phyloP scores from a whole-genome alignment of 2,113 vertebrate species.

The Heterocephalus glaber region DNA sequence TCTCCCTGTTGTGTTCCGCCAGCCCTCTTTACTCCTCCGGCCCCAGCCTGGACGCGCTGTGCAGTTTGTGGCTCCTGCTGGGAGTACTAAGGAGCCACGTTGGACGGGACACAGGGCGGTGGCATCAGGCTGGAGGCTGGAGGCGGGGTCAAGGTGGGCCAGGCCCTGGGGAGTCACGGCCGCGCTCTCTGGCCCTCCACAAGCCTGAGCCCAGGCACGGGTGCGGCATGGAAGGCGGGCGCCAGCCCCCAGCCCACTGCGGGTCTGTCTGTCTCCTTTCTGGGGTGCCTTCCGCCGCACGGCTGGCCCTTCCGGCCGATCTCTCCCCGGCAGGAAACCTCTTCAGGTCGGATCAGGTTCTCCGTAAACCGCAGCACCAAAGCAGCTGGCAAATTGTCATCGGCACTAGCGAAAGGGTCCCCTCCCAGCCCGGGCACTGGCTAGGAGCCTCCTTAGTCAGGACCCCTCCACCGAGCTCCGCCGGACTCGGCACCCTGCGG shows the following conservation, averaged over 20 bases:
- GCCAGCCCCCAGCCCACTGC: not conserved
- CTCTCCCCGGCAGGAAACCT: not conserved
- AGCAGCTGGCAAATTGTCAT: not conserved
- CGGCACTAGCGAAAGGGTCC: not conserved
- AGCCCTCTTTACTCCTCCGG: not conserved
- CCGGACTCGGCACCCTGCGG: not conserved
- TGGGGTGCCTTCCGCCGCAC: not conserved
- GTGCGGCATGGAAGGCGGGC: not conserved
- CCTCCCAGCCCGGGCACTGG: rapidly evolving
- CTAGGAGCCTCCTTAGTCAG: not conserved
- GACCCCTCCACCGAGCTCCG: not conserved
- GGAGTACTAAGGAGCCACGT: no score
- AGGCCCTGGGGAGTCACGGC: not conserved
- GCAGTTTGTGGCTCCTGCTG: not conserved
- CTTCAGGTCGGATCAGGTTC: not conserved
- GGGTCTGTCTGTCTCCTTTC: not conserved
- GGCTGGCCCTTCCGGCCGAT: not conserved
- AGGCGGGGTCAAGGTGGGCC: not conserved
- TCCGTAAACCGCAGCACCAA: not conserved
- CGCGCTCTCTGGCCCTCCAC: rapidly evolving
- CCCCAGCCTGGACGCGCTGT: not conserved
- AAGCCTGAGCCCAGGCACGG: not conserved
- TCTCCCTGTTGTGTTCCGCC: not conserved
- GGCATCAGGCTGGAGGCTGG: no score
- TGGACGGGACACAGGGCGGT: no score